phyloP scores from a whole-genome alignment of 2,113 vertebrate species.

The Tretioscincus oriximinensis region DNA sequence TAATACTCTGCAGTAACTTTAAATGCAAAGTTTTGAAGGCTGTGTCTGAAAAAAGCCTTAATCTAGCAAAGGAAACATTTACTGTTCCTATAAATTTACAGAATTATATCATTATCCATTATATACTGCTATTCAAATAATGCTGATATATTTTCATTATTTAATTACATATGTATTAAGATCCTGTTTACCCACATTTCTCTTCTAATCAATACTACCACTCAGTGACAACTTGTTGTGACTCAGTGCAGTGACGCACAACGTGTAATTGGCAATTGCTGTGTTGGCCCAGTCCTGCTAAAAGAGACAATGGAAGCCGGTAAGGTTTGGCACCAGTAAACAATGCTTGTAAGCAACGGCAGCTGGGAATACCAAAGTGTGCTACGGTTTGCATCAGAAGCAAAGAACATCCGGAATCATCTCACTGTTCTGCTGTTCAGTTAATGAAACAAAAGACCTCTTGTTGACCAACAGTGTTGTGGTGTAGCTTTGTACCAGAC shows the following conservation, averaged over 20 bases:
- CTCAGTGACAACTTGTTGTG: neutral
- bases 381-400: conserved; percentile 53
- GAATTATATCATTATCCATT: neutral
- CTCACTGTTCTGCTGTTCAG: neutral
- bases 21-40: too few species aligned
- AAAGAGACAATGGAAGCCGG: conserved; percentile 68
- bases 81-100: neutral
- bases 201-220: neutral
- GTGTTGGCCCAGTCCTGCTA: conserved; percentile 21
- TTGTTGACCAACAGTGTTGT: neutral
- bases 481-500: neutral
- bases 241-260: conserved; percentile 22
- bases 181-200: neutral
- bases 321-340: conserved; percentile 58
- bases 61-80: neutral
- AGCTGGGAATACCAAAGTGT: conserved; percentile 42
- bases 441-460: neutral
- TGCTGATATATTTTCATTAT: neutral
- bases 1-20: too few species aligned
- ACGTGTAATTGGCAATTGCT: conserved; percentile 29
- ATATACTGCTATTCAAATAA: neutral
- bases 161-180: neutral
- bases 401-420: conserved; percentile 22
- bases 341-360: conserved; percentile 58
- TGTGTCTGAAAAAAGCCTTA: too few species aligned